Percentiles rank a stretch among this genome's conserved stretches.
phyloP scores from a whole-genome alignment of 2,113 vertebrate genomes.

The Syngnathus scovelli region DNA sequence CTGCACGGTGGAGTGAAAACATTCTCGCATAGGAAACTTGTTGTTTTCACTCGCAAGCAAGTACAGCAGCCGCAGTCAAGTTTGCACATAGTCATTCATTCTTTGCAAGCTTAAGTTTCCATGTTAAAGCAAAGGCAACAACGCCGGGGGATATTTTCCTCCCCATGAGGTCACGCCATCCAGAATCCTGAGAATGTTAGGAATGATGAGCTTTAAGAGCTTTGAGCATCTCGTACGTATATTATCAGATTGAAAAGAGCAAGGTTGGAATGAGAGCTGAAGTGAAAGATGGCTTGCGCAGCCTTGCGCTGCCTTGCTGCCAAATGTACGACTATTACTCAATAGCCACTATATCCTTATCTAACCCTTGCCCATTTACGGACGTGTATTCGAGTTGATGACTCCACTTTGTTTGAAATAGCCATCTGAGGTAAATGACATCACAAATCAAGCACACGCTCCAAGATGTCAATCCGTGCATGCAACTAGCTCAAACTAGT shows the following conservation, averaged over 20 bases:
- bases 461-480: neutral
- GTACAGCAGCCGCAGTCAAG: conserved; percentile 51
- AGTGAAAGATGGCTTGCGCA: conserved; percentile 10
- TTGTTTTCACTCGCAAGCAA: conserved; percentile 50
- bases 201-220: conserved; percentile 62
- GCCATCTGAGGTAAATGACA: neutral
- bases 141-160: conserved; percentile 60
- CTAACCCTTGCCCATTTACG: neutral
- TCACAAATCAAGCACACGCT: neutral
- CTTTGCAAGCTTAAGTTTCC: conserved; percentile 65
- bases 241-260: conserved; percentile 56
- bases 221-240: conserved; percentile 35
- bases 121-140: conserved; percentile 63
- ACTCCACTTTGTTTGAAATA: neutral
- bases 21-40: conserved; percentile 28
- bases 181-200: conserved; percentile 62
- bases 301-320: conserved; percentile 12
- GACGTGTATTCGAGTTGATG: neutral
- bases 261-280: conserved; percentile 33
- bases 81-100: conserved; percentile 60
- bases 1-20: conserved; percentile 21
- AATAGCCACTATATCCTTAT: too few species aligned
- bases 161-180: conserved; percentile 66
- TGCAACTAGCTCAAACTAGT: neutral
- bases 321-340: neutral